These are phyloP conservation scores for Ascidia mentula DNA, from an alignment of 23 tunicate species.

Conservation along the genomic window DNA sequence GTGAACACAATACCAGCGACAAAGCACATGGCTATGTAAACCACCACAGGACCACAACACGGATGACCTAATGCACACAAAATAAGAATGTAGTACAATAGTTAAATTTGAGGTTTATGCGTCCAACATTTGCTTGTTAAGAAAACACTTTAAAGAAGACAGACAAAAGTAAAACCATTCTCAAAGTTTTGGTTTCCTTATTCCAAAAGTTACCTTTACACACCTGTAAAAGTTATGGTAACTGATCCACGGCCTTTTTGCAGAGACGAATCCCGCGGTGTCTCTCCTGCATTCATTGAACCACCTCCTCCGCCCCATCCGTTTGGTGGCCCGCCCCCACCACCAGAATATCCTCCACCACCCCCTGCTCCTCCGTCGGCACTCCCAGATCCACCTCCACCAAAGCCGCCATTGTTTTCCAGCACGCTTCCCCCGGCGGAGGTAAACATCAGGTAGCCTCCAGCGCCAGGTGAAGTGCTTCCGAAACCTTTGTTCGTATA, in stretches of 20 bases:
- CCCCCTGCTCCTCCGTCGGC: conserved; percentile 91
- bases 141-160: too few species aligned
- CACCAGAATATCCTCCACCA: conserved; percentile 90
- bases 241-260: conserved; percentile 68
- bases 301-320: conserved; percentile 98
- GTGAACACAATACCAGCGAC: conserved; percentile 54
- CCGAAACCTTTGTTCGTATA: conserved; percentile 17
- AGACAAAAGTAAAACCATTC: too few species aligned
- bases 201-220: conserved; percentile 19
- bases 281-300: conserved; percentile 71
- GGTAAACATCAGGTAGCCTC: conserved; percentile 63
- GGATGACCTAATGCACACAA: conserved; percentile 50
- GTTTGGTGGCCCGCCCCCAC: conserved; percentile 76
- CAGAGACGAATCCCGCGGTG: not conserved
- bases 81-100: too few species aligned
- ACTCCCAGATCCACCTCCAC: conserved; percentile 94
- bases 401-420: conserved; percentile 90
- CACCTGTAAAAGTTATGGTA: conserved; percentile 70
- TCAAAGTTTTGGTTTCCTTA: too few species aligned
- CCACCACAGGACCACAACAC: conserved; percentile 79
- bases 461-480: conserved; percentile 57
- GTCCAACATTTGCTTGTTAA: too few species aligned
- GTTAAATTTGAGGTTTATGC: too few species aligned
- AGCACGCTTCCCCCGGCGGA: not conserved
- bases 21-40: conserved; percentile 66